Conservation (phyloP, 1,140 invertebrate species). For the Drosophila prosaltans region DNA sequence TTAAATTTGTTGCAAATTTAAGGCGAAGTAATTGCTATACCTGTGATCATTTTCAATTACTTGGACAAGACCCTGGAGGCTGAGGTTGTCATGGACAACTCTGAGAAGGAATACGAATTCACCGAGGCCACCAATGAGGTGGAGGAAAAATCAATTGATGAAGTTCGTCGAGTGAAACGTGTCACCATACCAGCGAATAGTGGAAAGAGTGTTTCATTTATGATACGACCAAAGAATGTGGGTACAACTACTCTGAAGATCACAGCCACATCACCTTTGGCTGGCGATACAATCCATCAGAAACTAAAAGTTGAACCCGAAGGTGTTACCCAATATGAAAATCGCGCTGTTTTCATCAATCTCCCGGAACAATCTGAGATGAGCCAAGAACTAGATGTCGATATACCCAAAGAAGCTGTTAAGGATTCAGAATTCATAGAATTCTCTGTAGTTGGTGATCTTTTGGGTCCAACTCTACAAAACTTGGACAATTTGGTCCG, state of each 20-base stretch:
- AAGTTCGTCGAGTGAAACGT: slow-evolving; percentile 87
- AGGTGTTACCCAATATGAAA: slow-evolving; percentile 90
- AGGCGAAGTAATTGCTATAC: slow-evolving; percentile 79
- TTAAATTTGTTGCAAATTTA: background rate
- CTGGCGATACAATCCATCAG: slow-evolving; percentile 89
- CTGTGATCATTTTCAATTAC: slow-evolving; percentile 81
- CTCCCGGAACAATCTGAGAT: slow-evolving; percentile 84
- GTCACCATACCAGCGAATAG: slow-evolving; percentile 87
- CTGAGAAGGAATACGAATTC: slow-evolving; percentile 92
- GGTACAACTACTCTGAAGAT: slow-evolving; percentile 90
- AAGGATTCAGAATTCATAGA: slow-evolving; percentile 88
- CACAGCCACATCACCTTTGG: slow-evolving; percentile 87
- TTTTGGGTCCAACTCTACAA: slow-evolving; percentile 90
- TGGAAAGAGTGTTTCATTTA: slow-evolving; percentile 90
- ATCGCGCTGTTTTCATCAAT: slow-evolving; percentile 90
- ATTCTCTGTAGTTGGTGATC: slow-evolving; percentile 90
- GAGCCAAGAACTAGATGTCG: slow-evolving; percentile 86
- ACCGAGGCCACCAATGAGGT: slow-evolving; percentile 85
- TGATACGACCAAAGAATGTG: slow-evolving; percentile 90
- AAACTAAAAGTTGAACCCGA: slow-evolving; percentile 90
- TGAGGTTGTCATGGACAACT: slow-evolving; percentile 93
- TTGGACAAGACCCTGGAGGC: slow-evolving; percentile 88
- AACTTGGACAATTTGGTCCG: slow-evolving; percentile 90
- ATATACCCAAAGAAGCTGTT: slow-evolving; percentile 89
- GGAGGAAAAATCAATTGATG: slow-evolving; percentile 84